These are phyloP conservation scores for Macropus fuliginosus DNA, from an alignment of 2,797 vertebrate species.

Conservation along the genomic window DNA sequence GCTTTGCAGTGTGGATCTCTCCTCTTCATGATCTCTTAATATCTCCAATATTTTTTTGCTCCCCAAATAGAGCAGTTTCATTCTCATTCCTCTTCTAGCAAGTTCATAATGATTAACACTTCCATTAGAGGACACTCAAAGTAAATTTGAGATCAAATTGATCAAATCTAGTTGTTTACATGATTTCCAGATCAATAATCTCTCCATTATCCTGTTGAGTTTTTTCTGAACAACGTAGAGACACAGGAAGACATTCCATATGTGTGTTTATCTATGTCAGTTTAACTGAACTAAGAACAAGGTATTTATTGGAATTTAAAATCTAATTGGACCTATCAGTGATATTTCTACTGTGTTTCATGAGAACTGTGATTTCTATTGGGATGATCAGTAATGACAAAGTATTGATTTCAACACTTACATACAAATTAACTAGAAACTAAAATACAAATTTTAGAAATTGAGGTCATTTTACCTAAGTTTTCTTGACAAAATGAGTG, in stretches of 20 bases:
- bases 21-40: neutral
- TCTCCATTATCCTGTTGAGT: neutral
- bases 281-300: slow-evolving; percentile 15
- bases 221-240: neutral
- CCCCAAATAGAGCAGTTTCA: slow-evolving; percentile 1
- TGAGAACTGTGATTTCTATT: slow-evolving; percentile 38
- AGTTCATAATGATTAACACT: slow-evolving; percentile 24
- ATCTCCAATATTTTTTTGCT: neutral
- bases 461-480: neutral
- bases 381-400: neutral
- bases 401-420: neutral
- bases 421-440: slow-evolving; percentile 24
- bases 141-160: slow-evolving; percentile 46
- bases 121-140: slow-evolving; percentile 26
- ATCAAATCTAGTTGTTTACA: slow-evolving; percentile 25
- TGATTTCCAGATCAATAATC: slow-evolving; percentile 41
- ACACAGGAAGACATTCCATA: neutral
- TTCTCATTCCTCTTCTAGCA: slow-evolving; percentile 9
- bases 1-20: neutral
- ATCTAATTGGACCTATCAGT: slow-evolving; percentile 1
- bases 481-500: slow-evolving; percentile 39
- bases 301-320: slow-evolving; percentile 10
- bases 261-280: slow-evolving; percentile 21
- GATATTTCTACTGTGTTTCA: slow-evolving; percentile 30
- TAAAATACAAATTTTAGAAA: neutral